These are phyloP conservation scores for Schlechtendalia chinensis DNA, from an alignment of 1,140 invertebrate species.

Conservation along the genomic window DNA sequence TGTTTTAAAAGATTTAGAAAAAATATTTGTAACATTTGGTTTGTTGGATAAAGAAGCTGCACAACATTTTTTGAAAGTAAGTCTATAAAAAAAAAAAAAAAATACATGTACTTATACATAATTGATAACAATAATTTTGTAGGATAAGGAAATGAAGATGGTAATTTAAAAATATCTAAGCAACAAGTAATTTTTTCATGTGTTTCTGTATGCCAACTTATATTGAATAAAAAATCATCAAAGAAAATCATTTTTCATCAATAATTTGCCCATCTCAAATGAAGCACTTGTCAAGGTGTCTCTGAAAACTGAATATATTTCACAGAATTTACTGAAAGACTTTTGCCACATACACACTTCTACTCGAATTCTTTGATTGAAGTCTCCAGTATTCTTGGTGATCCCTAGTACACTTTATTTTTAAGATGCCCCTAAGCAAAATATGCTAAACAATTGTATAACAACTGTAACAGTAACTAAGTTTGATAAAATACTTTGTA, in stretches of 20 bases:
- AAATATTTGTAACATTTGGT: constrained; percentile 33
- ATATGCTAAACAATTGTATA: neutral
- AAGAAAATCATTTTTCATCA: neutral
- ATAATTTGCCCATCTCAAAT: too few relatives aligned
- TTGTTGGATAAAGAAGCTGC: constrained; percentile 2
- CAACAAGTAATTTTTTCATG: too few relatives aligned
- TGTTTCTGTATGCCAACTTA: too few relatives aligned
- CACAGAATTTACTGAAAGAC: too few relatives aligned
- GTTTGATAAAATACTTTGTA: too few relatives aligned
- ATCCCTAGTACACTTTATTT: too few relatives aligned
- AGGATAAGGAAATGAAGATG: neutral
- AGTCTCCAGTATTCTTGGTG: neutral
- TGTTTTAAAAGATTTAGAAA: constrained; percentile 15
- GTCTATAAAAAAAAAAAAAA: neutral
- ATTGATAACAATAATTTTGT: neutral
- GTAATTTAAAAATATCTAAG: too few relatives aligned
- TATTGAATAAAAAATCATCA: neutral
- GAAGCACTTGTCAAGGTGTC: too few relatives aligned
- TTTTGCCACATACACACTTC: neutral
- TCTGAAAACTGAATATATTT: too few relatives aligned
- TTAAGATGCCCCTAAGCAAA: too few relatives aligned
- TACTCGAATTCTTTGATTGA: too few relatives aligned
- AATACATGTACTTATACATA: neutral
- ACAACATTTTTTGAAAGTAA: constrained; percentile 25
- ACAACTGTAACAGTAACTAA: too few relatives aligned